Evolutionary conservation across 2,888 invertebrate genomes (phyloP), one percentile per base, ranked within the genome.

Genomic region (Pinctada fucata): DNA sequence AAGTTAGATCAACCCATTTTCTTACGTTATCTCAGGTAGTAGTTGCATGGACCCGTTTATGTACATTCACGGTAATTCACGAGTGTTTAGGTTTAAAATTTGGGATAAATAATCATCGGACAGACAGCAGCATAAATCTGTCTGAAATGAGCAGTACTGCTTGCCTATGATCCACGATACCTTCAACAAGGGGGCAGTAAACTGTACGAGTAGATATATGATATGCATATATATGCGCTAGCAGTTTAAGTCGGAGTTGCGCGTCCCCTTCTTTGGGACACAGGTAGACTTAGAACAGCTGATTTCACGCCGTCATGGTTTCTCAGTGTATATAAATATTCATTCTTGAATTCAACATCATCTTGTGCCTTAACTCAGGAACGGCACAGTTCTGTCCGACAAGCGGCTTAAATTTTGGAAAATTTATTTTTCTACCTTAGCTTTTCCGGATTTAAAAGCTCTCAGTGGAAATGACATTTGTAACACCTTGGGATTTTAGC

Each of bases 1-100:
- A 31, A 31, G 31, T 31, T 31, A 31, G 31, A 31, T 31, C 31
- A 31, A 31, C 31, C 31, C 31, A 31, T 31, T 31, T 31, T 31
- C 31, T 31, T 31, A 31, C 31, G 31, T 31, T 31, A 31, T 31
- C 31, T 31, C 31, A 31, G 31, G 31, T 31, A 31, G 31, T 31
- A 31, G 31, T 31, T 31, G 31, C 31, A 31, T 31, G 31, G 31
- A 31, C 31, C 31, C 58, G 58, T 58, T 6, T 58, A 58, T 58
- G 58, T 58, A 58, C 58, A 58, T 58, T 10, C 58, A 58, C 58
- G 58, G 58, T 13, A 58, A 58, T 58, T 10, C 13, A 10, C 0
- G 58, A 58, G 58, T 58, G 58, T 58, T 58, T 58, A 58, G 58
- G 58, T 58, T 58, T 58, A 58, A 58, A 58, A 58, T 58, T 58